Evolutionary conservation across 2,797 vertebrate species (phyloP), one percentile per base, ranked within the genome.

Genomic region (Netta rufina): DNA sequence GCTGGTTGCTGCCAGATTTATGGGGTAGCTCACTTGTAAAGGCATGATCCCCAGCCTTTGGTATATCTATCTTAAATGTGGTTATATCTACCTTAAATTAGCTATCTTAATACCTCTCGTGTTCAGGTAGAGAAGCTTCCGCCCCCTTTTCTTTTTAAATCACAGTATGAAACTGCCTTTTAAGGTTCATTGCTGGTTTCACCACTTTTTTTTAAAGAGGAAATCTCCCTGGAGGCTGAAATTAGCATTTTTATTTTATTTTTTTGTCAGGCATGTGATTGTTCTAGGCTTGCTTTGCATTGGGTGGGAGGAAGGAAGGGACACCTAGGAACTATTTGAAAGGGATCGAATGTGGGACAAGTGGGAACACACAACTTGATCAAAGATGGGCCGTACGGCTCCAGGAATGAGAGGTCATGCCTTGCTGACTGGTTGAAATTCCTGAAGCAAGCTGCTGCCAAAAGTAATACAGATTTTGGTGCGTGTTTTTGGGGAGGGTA

Each of bases 341-440:
- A 79, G 43, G 73, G 72, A 62, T 83, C 49, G 36, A 69, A 51
- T 8, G 32, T 11, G 71, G 76, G 81, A 36, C 30, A 41, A 80
- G 65, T 4, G 65, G 53, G 87, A 82, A 90, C 92, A 90, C 92
- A 16, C 83, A 83, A 24, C 61, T 20, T 3, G 92, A 90, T 93
- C 83, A 93, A 90, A 93, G 92, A 43, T 33, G 6, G 66, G 61
- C 66, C 1, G 13, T 8, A 7, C 16, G 36, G 82, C 19, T 69
- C 83, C 83, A 83, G 87, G 92, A 90, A 90, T 74, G 92, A 87
- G 83, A 32, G 87, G 83, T 93, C 56, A 1, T 73, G 87, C 61
- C 72, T 87, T 53, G n/a, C 66, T 9, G 61, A 8, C 61, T 47
- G 56, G 61, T 28, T 90, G 73, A 73, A 87, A 93, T 93, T 90